Evolutionary conservation across 2,797 vertebrate species (phyloP).

Genomic region (Sylvia borin): DNA sequence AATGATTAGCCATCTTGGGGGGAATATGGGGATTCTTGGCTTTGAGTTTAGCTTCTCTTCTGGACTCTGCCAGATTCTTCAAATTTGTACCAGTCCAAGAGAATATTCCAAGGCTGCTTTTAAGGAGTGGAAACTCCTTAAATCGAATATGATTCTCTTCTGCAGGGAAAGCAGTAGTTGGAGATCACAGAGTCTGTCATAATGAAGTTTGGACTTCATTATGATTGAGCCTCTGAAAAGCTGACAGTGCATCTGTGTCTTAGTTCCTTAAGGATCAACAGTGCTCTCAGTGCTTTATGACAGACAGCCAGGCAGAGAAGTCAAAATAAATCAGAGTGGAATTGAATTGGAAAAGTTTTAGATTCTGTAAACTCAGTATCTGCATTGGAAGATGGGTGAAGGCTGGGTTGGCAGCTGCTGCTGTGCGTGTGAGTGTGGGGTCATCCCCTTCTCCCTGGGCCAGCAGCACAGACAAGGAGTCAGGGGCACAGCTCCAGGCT

Average conservation of each 20-base stretch:
- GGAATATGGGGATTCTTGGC: not conserved
- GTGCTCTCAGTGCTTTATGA: not conserved
- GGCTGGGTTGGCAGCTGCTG: not conserved
- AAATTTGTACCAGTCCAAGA: not conserved
- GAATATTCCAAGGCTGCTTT: not conserved
- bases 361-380: not conserved
- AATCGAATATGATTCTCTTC: not conserved
- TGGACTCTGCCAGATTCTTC: not conserved
- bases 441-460: not conserved
- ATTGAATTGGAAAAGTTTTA: not conserved
- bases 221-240: not conserved
- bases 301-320: not conserved
- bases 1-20: not conserved
- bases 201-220: not conserved
- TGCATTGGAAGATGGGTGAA: not conserved
- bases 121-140: not conserved
- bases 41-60: not conserved
- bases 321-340: not conserved
- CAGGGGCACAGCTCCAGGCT: not conserved
- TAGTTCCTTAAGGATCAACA: not conserved
- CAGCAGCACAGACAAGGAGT: not conserved
- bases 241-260: not conserved
- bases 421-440: rapidly evolving
- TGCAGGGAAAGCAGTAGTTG: not conserved
- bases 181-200: not conserved